Evolutionary conservation across 1,140 invertebrate genomes (phyloP), one percentile per base, ranked within the genome.

Genomic region (Metaphire vulgaris): DNA sequence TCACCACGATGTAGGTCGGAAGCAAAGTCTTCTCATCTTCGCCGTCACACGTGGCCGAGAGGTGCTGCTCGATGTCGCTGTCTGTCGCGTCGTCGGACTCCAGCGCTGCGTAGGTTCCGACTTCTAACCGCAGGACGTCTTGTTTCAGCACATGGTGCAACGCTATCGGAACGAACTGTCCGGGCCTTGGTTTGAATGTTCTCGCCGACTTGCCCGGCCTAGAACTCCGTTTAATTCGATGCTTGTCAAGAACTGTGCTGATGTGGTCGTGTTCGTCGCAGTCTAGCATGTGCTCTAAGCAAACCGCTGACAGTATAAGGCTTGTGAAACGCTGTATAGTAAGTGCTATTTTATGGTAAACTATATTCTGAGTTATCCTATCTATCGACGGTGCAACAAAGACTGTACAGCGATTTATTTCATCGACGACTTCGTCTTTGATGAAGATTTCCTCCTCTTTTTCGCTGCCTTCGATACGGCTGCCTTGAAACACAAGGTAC

Each of bases 1-100:
- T 28, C 1, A 73, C 72, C 72, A 73, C 32, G n/a, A 73, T 73
- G 34, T 56, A 73, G 15, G 32, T 73, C 0, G 72, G 72, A 26
- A 41, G 32, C 2, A 26, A 26, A 56, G 41, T 26, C 16, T 34
- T n/a, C 2, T 33, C 34, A 26, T 41, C 12, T 15, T 73, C 33
- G 12, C 28, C 1, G n/a, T n/a, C n/a, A n/a, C n/a, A n/a, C n/a
- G n/a, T n/a, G n/a, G n/a, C n/a, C n/a, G n/a, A n/a, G n/a, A n/a
- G n/a, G n/a, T n/a, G n/a, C 0, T 26, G n/a, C 28, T 41, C 72
- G 28, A 6, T n/a, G 1, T 41, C 72, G 6, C 28, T 21, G 6
- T 73, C 31, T n/a, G 34, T 26, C 14, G 72, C 15, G 28, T 34
- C 41, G 32, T 73, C 30, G 56, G 34, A 28, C 2, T 34, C 31